Conservation (phyloP, 2,797 vertebrate genomes). For the Sebastes goodei region DNA sequence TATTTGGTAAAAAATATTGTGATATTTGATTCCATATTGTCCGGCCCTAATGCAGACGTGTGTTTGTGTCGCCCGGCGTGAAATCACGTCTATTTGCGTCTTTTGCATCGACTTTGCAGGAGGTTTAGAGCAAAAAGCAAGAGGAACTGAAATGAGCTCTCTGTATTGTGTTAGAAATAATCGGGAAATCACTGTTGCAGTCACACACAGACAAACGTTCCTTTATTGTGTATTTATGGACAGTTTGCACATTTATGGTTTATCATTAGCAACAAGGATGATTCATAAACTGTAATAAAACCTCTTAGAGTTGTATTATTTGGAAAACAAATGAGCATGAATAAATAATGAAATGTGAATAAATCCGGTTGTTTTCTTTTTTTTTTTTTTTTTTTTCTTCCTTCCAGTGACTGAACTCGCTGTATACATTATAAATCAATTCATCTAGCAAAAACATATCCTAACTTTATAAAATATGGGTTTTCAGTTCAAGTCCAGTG, state of each 20-base stretch:
- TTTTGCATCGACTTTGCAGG: not conserved
- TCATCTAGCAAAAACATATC: constrained; percentile 74
- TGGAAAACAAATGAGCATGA: constrained; percentile 64
- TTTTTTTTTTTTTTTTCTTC: constrained; percentile 44
- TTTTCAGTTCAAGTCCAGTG: constrained; percentile 71
- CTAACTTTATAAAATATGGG: constrained; percentile 74
- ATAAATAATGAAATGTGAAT: constrained; percentile 75
- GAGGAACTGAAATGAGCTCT: not conserved
- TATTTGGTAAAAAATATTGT: no score
- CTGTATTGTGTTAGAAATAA: constrained; percentile 42
- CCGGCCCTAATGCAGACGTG: no score
- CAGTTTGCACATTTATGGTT: constrained; percentile 80
- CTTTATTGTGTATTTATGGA: constrained; percentile 81
- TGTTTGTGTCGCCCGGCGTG: no score
- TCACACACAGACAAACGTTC: constrained; percentile 78
- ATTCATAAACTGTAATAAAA: constrained; percentile 65
- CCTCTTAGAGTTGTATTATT: constrained; percentile 64
- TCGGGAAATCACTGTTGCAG: constrained; percentile 68
- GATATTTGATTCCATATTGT: no score
- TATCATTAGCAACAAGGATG: constrained; percentile 76
- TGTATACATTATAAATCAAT: constrained; percentile 75
- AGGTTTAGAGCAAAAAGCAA: not conserved
- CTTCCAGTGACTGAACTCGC: constrained; percentile 72
- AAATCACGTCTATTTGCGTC: no score
- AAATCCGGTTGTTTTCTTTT: constrained; percentile 31